Evolutionary conservation across 2,797 vertebrate species (phyloP).

Genomic region (Oophaga sylvatica): DNA sequence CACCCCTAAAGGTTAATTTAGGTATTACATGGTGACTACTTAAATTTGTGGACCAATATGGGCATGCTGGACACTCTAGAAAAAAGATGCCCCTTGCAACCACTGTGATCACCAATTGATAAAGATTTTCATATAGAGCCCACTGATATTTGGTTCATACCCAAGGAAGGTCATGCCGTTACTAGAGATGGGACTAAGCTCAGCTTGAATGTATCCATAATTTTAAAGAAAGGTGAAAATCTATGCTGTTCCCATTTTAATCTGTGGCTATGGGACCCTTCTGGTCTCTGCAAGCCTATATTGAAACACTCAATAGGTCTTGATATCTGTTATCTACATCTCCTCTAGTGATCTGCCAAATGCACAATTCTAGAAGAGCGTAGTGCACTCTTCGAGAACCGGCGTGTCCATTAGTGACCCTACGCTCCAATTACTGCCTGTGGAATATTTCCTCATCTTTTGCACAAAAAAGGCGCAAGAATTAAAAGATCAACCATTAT

Average conservation of each 20-base stretch:
- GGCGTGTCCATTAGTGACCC: neutral
- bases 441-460: constrained; percentile 30
- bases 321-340: neutral
- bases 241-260: neutral
- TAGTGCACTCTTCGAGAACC: neutral
- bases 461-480: constrained; percentile 19
- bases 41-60: neutral
- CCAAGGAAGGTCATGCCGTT: neutral
- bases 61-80: too few relatives aligned
- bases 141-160: too few relatives aligned
- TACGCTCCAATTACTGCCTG: constrained; percentile 28
- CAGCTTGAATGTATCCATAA: too few relatives aligned
- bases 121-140: too few relatives aligned
- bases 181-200: neutral
- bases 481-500: constrained; percentile 39
- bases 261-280: neutral
- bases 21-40: neutral
- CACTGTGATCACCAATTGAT: too few relatives aligned
- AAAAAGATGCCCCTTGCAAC: too few relatives aligned
- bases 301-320: neutral
- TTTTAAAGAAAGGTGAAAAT: neutral
- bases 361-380: neutral
- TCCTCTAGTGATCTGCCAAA: neutral
- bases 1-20: neutral
- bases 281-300: neutral